These are phyloP conservation scores for Chamaedrilus cognettii DNA, from an alignment of 2,888 invertebrate genomes.

Conservation along the genomic window DNA sequence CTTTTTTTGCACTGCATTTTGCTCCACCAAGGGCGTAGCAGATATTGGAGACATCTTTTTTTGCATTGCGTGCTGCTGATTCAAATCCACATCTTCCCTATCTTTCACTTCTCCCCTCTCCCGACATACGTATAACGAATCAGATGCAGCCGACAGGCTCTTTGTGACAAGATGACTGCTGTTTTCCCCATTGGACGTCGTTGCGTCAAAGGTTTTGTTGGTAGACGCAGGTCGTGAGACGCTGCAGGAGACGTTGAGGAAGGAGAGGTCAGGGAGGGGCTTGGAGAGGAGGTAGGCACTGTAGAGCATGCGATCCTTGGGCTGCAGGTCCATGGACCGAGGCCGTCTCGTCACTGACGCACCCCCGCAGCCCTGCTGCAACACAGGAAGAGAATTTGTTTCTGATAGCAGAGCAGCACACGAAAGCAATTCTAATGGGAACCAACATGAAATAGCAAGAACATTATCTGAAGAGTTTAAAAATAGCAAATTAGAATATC, in stretches of 20 bases:
- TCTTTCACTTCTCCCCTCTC: neutral
- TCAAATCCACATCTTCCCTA: neutral
- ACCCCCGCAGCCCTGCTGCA: no score
- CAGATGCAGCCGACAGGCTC: neutral
- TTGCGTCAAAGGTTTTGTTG: neutral
- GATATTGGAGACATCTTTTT: no score
- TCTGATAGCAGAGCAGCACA: no score
- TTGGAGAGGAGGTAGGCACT: slow-evolving; percentile 24
- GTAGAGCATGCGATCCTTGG: slow-evolving; percentile 11
- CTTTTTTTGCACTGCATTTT: no score
- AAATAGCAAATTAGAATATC: no score
- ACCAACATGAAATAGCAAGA: no score
- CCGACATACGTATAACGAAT: no score
- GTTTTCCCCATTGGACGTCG: neutral
- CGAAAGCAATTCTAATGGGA: no score
- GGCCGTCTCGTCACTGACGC: neutral
- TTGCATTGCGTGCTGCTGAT: neutral
- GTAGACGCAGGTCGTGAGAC: neutral
- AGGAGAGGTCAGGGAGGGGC: slow-evolving; percentile 38
- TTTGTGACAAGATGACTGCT: neutral
- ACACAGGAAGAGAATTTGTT: no score
- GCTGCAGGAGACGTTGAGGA: slow-evolving; percentile 30
- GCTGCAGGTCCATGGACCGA: neutral
- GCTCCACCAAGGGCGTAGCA: no score
- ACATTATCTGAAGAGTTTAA: no score